Base-by-base conservation (phyloP, 2,888 invertebrate genomes). In the Drosophila acutilabella region DNA sequence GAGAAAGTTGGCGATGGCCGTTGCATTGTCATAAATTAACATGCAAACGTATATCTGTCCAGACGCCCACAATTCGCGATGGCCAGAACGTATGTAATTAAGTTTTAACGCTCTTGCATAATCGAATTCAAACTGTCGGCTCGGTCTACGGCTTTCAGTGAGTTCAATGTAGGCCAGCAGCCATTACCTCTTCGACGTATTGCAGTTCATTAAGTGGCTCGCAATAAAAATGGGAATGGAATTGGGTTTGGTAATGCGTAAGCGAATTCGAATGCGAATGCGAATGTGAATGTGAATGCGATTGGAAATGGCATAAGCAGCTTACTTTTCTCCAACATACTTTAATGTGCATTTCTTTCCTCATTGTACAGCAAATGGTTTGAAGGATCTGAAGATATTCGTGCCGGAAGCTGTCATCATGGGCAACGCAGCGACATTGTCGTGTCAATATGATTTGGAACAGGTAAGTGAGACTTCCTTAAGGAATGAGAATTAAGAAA, bases 341-440 rank as follows among this genome's bases (percentile, higher is more conserved):
- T 64, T 54, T 64, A 74, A 64, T 66, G 52, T 61, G 54, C 41
- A 23, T 40, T 64, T 40, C 26, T 44, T 48, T 40, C 41, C 16
- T 33, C 14, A 41, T 45, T 53, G 33, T 20, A 38, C n/a, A 82
- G 92, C 90, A 50, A 90, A 92, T 65, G 92, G 93, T 78, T 84
- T 93, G 30, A 92, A 92, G 81, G 92, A 93, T 77, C 88, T 93
- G 50, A 92, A 92, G 86, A 93, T 93, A 80, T 92, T 92, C 71
- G 92, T 93, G 56, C 93, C 92, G 67, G 92, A 93, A 89, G 93
- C 93, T 54, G 93, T 93, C 68, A 91, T 92, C 71, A 92, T 92
- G 91, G 93, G 93, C 64, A 92, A 92, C 76, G 92, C 92, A 73
- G 92, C 92, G 62, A 92, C 92, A 68, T 80, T 93, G 73, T 91